Base-by-base conservation (phyloP, 2,797 vertebrate genomes). In the Gouania willdenowi region DNA sequence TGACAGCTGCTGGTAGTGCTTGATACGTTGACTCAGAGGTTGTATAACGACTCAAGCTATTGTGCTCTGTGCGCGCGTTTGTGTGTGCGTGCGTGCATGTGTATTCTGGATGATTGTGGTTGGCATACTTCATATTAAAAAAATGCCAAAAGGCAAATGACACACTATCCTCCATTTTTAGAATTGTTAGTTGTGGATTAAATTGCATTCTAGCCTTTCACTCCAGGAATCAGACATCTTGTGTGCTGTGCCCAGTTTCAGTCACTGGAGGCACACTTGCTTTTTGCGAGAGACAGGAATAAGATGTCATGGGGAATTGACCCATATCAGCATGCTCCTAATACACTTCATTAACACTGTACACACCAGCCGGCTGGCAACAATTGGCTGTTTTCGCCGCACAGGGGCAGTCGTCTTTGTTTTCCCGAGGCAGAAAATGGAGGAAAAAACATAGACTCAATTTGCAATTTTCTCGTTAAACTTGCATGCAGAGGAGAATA, bases 1-100 rank as follows among this genome's bases (percentile, higher is more conserved):
- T 54, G 73, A 69, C 81, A 85, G 79, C 73, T 77, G 73, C 72
- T 70, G 69, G 80, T 77, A 54, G 55, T 18, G 66, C 58, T 66
- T 71, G 60, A 75, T 61, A 71, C 70, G 68, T 33, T 40, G 58
- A 50, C 66, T 56, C 49, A 17, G 40, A 72, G 75, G 63, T 64
- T 66, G 62, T 75, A 66, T 48, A 78, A 64, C 58, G 55, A 58
- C 54, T 66, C 34, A 10, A 41, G 18, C n/a, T n/a, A n/a, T n/a
- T n/a, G n/a, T 52, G 33, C 52, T 37, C 34, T 30, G 40, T 38
- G 18, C 32, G 41, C 26, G 21, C 14, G 41, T 26, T 17, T 40
- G 12, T 34, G 10, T 37, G 22, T 42, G 41, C 50, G 10, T 16
- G 40, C n/a, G n/a, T 34, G 27, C 11, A 37, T 67, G 10, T 58